These are phyloP conservation scores for Orientallactaga sibirica DNA, from an alignment of 2,797 vertebrate genomes.

Conservation along the genomic window DNA sequence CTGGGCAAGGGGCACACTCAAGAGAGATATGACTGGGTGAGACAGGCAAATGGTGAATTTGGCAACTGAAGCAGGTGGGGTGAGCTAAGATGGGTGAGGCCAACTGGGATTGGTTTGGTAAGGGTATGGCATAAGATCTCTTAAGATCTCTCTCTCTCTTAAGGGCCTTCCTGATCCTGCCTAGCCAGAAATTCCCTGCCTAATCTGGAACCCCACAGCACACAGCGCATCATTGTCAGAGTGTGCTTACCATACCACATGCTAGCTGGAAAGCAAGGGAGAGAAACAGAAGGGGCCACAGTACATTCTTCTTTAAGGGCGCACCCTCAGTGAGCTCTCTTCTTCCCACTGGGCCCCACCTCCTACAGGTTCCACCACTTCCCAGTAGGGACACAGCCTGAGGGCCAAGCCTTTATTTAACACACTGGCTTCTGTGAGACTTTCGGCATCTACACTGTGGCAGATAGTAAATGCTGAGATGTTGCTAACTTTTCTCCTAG, in stretches of 20 bases:
- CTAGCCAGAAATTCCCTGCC: too few relatives aligned
- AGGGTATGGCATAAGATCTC: too few relatives aligned
- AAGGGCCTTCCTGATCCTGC: too few relatives aligned
- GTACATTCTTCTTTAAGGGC: background rate
- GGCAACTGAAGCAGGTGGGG: too few relatives aligned
- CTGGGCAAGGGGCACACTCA: too few relatives aligned
- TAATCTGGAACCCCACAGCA: too few relatives aligned
- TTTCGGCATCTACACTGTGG: background rate
- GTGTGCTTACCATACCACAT: too few relatives aligned
- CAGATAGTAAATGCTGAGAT: background rate
- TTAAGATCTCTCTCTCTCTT: too few relatives aligned
- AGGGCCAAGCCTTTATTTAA: background rate
- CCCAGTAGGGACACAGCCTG: background rate
- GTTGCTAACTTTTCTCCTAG: constrained; percentile 7
- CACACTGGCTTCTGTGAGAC: background rate
- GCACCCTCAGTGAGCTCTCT: background rate
- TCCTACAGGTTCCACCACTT: background rate
- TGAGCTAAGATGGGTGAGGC: too few relatives aligned
- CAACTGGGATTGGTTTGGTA: too few relatives aligned
- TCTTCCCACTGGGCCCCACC: background rate
- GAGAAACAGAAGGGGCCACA: background rate
- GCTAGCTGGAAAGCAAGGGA: background rate
- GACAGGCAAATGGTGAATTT: too few relatives aligned
- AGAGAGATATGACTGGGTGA: too few relatives aligned
- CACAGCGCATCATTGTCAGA: background rate